Base-by-base conservation (phyloP, 2,797 vertebrate genomes). In the Pempheris klunzingeri region DNA sequence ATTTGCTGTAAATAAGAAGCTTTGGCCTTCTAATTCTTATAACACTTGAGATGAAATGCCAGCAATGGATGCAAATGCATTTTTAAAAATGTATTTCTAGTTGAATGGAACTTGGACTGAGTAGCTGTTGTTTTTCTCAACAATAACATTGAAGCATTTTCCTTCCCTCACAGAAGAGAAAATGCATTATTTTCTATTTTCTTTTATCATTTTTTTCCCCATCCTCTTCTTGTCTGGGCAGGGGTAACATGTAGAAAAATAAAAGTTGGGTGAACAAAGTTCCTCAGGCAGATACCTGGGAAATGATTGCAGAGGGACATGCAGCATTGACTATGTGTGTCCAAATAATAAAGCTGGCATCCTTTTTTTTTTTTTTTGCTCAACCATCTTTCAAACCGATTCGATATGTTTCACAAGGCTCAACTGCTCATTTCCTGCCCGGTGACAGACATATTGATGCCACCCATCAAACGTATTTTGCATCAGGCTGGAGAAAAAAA, bases 331-430 rank as follows among this genome's bases (percentile, higher is more conserved):
- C 49, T 63, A 62, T 81, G 36, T 53, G 44, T 71, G 60, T 78
- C 66, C 22, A 39, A 36, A 63, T 62, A 82, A 34, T 52, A 49
- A 71, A 76, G 17, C 17, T 2, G 44, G 46, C 59, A 47, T 72
- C 60, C 41, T 61, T 46, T 63, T 82, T 76, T 72, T 72, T 57
- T 38, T 61, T 46, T 63, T 82, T 76, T 72, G 30, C 67, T 72
- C 54, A 60, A 7, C 39, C n/a, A 52, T 80, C 59, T 69, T 63
- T 84, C 71, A 80, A 58, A 67, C 34, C 28, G 49, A 81, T 70
- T 71, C 50, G 50, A 77, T 53, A 34, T 53, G 41, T 79, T 81
- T 74, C 39, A 67, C 49, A 65, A 84, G 72, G 54, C 69, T 72
- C 60, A 77, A 53, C 36, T 65, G 30, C 54, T 73, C 30, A 64